These are phyloP conservation scores for Pyrgilauda ruficollis DNA, from an alignment of 2,113 vertebrate genomes.

Conservation along the genomic window DNA sequence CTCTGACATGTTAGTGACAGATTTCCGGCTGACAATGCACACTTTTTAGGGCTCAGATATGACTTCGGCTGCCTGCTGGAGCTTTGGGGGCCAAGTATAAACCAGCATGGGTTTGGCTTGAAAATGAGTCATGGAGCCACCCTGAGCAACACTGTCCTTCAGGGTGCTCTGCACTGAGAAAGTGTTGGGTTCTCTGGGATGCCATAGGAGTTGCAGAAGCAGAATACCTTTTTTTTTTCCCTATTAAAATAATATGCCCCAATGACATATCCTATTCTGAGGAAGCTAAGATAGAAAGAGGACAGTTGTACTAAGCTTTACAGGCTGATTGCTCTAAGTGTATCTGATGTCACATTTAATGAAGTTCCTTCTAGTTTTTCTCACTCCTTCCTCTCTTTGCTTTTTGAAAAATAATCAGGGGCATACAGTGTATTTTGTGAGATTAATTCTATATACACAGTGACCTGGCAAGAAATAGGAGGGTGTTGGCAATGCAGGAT, in stretches of 20 bases:
- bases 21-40: not conserved
- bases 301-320: not conserved
- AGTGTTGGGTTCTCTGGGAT: not conserved
- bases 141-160: not conserved
- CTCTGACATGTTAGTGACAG: not conserved
- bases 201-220: not conserved
- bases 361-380: not conserved
- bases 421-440: not conserved
- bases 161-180: not conserved
- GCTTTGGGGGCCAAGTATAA: not conserved
- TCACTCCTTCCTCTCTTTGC: not conserved
- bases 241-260: not conserved
- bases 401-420: not conserved
- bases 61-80: not conserved
- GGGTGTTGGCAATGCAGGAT: not conserved
- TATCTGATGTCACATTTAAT: not conserved
- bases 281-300: not conserved
- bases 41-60: not conserved
- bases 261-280: not conserved
- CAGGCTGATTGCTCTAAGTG: not conserved
- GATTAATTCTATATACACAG: not conserved
- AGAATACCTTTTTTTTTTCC: not conserved
- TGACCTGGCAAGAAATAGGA: not conserved
- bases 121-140: not conserved
- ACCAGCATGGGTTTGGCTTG: not conserved